Evolutionary conservation across 2,888 invertebrate species (phyloP).

Genomic region (Cheilosia soror): DNA sequence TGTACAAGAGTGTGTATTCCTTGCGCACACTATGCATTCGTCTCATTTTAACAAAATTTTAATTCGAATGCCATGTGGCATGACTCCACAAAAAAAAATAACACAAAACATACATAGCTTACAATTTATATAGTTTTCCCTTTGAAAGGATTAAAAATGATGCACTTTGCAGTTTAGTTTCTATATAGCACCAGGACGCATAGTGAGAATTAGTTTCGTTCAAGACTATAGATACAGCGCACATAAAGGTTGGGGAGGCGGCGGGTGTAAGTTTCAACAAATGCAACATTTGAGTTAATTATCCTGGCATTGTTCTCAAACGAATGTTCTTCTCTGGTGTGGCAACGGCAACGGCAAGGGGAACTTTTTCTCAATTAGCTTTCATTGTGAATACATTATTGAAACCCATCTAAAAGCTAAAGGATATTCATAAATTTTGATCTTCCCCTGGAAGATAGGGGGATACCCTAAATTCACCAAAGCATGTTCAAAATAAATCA

Average conservation of each 20-base stretch:
- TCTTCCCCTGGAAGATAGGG: not conserved
- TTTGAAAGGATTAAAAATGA: constrained; percentile 66
- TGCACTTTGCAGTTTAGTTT: constrained; percentile 49
- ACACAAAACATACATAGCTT: not conserved
- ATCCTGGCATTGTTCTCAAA: constrained; percentile 17
- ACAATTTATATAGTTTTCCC: constrained; percentile 39
- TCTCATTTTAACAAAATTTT: constrained; percentile 54
- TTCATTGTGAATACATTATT: constrained; percentile 2
- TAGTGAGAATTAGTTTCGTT: constrained; percentile 39
- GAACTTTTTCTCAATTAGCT: constrained; percentile 40
- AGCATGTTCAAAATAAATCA: constrained; percentile 53
- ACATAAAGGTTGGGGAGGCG: not conserved
- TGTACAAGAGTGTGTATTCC: constrained; percentile 11
- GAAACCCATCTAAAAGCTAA: constrained; percentile 14
- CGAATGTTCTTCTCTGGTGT: not conserved
- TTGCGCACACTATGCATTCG: not conserved
- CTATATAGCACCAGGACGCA: not conserved
- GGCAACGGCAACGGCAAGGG: not conserved
- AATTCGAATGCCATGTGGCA: constrained; percentile 56
- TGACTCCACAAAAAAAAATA: constrained; percentile 4
- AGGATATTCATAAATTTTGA: constrained; percentile 30
- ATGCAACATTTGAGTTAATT: constrained; percentile 42
- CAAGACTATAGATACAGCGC: not conserved
- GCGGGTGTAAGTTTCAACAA: not conserved
- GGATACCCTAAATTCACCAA: not conserved